These are phyloP conservation scores for Eumaeus atala DNA, from an alignment of 1,140 invertebrate species.

Conservation along the genomic window DNA sequence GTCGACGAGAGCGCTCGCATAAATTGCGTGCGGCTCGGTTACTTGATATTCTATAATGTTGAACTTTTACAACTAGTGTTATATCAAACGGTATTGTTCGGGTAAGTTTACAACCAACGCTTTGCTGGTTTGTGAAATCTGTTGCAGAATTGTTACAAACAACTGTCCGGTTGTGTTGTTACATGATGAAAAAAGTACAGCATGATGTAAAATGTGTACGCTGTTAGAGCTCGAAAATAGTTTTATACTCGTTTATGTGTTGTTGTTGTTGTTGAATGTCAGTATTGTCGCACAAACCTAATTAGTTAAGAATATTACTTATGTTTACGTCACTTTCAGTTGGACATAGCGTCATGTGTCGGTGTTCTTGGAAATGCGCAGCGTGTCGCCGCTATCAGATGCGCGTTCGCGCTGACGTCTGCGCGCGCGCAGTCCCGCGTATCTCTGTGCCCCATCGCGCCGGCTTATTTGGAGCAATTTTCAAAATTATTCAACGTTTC, in stretches of 20 bases:
- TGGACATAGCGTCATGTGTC: no score
- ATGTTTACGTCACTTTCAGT: conserved; percentile 14
- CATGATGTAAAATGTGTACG: no score
- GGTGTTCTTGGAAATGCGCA: conserved; percentile 32
- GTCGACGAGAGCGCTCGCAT: conserved; percentile 40
- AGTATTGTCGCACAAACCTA: no score
- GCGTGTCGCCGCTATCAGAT: conserved; percentile 44
- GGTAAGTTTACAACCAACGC: background rate
- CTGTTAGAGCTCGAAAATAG: no score
- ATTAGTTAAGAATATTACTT: no score
- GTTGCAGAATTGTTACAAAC: no score
- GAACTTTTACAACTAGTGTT: conserved; percentile 32
- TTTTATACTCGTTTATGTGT: no score
- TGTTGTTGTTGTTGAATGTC: no score
- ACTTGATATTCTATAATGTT: conserved; percentile 43
- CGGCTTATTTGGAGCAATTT: conserved; percentile 3
- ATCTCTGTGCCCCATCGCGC: conserved; percentile 18
- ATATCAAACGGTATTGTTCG: conserved; percentile 10
- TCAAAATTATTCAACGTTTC: conserved; percentile 1
- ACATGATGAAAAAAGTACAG: no score
- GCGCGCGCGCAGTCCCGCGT: conserved; percentile 23
- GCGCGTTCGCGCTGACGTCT: conserved; percentile 20
- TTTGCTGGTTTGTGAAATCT: no score
- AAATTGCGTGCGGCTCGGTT: conserved; percentile 42
- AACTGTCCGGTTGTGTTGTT: no score